A percentile compares a stretch with the other conserved stretches of the same genome.
phyloP scores from a whole-genome alignment of 1,140 invertebrate species.

The Chionoecetes opilio region DNA sequence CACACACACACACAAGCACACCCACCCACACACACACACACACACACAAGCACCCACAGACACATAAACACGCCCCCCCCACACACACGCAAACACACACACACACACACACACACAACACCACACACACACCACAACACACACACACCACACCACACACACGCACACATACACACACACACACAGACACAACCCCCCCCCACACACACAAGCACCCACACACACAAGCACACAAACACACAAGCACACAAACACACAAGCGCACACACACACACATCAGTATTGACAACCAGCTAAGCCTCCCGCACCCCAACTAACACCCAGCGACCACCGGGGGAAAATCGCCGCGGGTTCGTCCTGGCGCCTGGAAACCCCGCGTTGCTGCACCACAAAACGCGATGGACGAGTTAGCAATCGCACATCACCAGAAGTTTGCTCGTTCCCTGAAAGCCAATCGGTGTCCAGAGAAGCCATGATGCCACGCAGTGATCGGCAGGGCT shows the following conservation, averaged over 20 bases:
- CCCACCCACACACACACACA: too few species aligned
- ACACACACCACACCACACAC: not conserved
- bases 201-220: not conserved
- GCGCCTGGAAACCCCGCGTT: not conserved
- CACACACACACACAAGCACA: too few species aligned
- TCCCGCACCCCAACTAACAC: not conserved
- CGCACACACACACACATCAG: too few species aligned
- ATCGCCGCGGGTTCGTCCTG: not conserved
- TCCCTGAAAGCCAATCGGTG: not conserved
- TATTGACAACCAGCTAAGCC: too few species aligned
- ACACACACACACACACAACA: too few species aligned
- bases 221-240: too few species aligned
- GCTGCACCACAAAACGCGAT: not conserved
- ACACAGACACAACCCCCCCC: not conserved
- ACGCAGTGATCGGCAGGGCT: not conserved
- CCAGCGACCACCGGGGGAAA: not conserved
- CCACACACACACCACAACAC: not conserved
- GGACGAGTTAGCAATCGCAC: not conserved
- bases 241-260: too few species aligned
- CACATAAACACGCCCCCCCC: too few species aligned
- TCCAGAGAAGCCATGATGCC: not conserved
- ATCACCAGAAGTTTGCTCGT: conserved; percentile 8
- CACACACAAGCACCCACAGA: too few species aligned
- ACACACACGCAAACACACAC: too few species aligned
- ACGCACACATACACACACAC: not conserved